Conservation (phyloP, 2,797 vertebrate genomes). For the Echeneis naucrates region DNA sequence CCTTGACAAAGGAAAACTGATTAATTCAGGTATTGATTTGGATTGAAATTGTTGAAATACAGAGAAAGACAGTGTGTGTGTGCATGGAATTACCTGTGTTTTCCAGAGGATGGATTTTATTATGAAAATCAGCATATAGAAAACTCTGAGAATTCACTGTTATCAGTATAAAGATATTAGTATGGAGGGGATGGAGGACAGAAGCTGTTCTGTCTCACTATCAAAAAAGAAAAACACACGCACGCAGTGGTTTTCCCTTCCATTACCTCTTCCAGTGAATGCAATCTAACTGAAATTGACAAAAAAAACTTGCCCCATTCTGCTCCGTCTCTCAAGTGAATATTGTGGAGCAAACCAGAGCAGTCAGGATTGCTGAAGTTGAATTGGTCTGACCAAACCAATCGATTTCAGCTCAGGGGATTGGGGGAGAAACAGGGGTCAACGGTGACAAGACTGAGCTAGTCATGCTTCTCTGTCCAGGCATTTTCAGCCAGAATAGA, state of each 20-base stretch:
- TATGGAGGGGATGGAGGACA: slow-evolving; percentile 34
- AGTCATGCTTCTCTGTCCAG: not conserved
- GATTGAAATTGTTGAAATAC: not conserved
- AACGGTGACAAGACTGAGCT: not conserved
- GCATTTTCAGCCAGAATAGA: not conserved
- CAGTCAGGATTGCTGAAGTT: slow-evolving; percentile 7
- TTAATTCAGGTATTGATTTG: not conserved
- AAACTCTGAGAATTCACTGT: not conserved
- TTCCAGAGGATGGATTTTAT: slow-evolving; percentile 2
- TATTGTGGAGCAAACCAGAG: slow-evolving; percentile 37
- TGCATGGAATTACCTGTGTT: not conserved
- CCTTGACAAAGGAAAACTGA: not conserved
- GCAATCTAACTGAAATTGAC: slow-evolving; percentile 46
- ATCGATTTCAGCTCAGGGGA: slow-evolving; percentile 31
- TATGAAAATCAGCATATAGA: slow-evolving; percentile 8
- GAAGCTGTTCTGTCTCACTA: slow-evolving; percentile 13
- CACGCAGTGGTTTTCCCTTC: not conserved
- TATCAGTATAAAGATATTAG: slow-evolving; percentile 26
- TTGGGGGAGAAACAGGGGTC: no score
- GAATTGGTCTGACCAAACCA: slow-evolving; percentile 39
- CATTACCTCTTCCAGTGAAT: slow-evolving; percentile 38
- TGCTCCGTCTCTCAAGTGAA: slow-evolving; percentile 51
- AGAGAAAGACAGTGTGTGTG: not conserved
- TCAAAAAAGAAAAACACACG: not conserved
- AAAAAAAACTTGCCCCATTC: slow-evolving; percentile 34